Conservation (phyloP, 37 sponge, comb jelly and placozoan genomes). For the Ephydatia muelleri region DNA sequence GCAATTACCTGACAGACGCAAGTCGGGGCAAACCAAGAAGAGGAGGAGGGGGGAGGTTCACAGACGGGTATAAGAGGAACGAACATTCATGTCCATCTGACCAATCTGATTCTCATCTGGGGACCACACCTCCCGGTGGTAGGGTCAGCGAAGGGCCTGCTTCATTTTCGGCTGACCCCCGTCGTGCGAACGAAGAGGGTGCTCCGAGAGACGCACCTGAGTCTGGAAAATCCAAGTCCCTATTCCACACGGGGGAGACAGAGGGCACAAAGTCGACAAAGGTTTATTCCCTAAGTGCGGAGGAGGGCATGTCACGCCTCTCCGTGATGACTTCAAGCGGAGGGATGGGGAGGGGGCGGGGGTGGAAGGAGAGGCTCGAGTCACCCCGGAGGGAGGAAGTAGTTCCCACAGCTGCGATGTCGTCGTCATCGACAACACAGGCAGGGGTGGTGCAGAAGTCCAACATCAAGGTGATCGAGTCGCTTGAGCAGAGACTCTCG, state of each 20-base stretch:
- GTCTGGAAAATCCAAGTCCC: neutral
- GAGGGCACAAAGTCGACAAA: neutral
- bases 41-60: neutral
- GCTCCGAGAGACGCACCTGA: neutral
- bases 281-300: constrained; percentile 22
- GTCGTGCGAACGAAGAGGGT: neutral
- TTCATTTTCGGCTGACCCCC: neutral
- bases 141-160: neutral
- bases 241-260: neutral
- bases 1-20: neutral
- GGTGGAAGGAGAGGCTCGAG: constrained; percentile 13
- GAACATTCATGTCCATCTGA: neutral
- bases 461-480: constrained; percentile 11
- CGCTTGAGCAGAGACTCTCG: constrained; percentile 10
- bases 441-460: neutral
- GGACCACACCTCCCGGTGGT: neutral
- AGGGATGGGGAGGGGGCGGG: constrained; percentile 37
- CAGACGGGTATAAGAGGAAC: neutral
- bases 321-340: neutral
- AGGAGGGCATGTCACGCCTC: constrained; percentile 4
- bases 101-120: neutral
- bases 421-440: neutral
- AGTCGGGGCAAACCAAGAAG: neutral
- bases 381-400: neutral
- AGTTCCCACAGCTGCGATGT: neutral